Evolutionary conservation across 2,113 vertebrate genomes (phyloP).

Genomic region (Rana temporaria): DNA sequence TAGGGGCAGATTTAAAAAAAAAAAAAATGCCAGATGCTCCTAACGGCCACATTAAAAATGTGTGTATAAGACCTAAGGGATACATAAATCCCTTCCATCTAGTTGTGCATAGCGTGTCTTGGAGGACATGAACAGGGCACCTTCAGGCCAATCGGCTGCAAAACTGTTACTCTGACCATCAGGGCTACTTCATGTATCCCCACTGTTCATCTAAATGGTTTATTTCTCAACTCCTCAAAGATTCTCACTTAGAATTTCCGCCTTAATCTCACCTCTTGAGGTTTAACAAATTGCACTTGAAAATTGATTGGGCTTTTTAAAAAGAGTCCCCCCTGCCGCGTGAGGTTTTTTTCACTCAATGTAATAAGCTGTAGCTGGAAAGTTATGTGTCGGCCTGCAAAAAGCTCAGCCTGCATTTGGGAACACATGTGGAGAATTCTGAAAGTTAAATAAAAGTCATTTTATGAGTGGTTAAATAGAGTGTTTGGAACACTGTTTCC

Average conservation of each 20-base stretch:
- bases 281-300: constrained; percentile 14
- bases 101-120: too few relatives aligned
- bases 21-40: too few relatives aligned
- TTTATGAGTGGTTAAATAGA: neutral
- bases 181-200: too few relatives aligned
- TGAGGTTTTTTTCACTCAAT: constrained; percentile 22
- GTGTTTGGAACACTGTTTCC: neutral
- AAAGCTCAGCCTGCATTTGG: neutral
- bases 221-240: neutral
- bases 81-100: too few relatives aligned
- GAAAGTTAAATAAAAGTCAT: neutral
- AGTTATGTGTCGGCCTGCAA: neutral
- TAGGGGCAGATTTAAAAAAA: too few relatives aligned
- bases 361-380: constrained; percentile 7
- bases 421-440: neutral
- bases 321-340: neutral
- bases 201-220: neutral
- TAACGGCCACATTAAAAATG: too few relatives aligned
- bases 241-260: neutral
- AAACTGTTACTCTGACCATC: too few relatives aligned
- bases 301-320: constrained; percentile 8
- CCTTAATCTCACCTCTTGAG: constrained; percentile 7
- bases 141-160: too few relatives aligned
- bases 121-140: too few relatives aligned
- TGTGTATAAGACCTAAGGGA: too few relatives aligned